Evolutionary conservation across 2,797 vertebrate genomes (phyloP), one percentile per base, ranked within the genome.

Genomic region (Onychomys arenicola): DNA sequence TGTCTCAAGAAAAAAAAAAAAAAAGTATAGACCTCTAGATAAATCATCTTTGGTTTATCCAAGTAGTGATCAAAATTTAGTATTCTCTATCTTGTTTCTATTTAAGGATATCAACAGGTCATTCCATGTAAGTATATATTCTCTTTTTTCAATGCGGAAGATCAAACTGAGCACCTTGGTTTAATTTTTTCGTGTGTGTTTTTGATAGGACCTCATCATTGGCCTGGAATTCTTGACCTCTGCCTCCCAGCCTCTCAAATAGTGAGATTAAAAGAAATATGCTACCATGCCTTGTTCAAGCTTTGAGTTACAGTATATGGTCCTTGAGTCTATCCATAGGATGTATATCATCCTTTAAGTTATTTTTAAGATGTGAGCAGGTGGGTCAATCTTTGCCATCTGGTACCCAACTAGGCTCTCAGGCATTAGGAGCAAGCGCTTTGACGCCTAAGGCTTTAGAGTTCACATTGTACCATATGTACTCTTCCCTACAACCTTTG

Each of bases 301-400:
- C 16, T 40, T 73, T 40, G 27, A 49, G 75, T 46, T 27, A 12
- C n/a, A 75, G 59, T 57, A 77, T 69, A 59, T 57, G 57, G 43
- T 49, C 9, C 19, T n/a, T 67, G 63, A 67, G 27, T 71, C 65
- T 83, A 6, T 81, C 83, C 37, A 13, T 29, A 75, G 37, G 55
- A 57, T 63, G 57, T 37, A 1, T 59, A 69, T 40, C 69, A 57
- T 73, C 88, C 76, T 91, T 85, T 65, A 96, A 63, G 83, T 83
- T 67, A 88, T 89, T 75, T 89, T 61, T 84, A 59, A 91, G 65
- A 89, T 93, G 73, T 89, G 37, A 67, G 65, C 63, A 90, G 77
- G 59, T 82, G 71, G 85, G 82, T 40, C 59, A 61, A 23, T 89
- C 27, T 25, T 16, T 49, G 32, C 63, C 65, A 78, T 80, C 52